phyloP scores from a whole-genome alignment of 2,888 invertebrate species.

The Blera fallax region DNA sequence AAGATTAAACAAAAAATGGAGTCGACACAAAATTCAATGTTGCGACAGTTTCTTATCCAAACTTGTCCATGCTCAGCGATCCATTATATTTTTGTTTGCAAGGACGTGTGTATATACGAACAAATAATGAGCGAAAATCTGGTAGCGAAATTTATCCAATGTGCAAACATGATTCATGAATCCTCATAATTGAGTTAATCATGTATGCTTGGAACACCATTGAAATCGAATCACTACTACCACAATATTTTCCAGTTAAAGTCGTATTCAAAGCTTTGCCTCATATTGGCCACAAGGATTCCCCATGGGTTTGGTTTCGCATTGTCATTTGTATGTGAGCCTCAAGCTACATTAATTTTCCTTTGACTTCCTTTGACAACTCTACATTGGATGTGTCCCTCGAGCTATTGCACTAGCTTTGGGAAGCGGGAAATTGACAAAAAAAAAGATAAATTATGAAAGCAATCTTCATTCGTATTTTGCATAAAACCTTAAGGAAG shows the following conservation, averaged over 20 bases:
- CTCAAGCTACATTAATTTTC: slow-evolving; percentile 11
- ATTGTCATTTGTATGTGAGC: background rate
- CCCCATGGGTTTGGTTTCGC: background rate
- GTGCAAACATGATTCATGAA: background rate
- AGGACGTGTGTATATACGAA: too few relatives aligned
- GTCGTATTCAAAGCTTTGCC: background rate
- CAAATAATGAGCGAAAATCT: too few relatives aligned
- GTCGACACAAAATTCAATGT: background rate
- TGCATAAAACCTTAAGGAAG: too few relatives aligned
- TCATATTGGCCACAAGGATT: background rate
- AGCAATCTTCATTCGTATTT: too few relatives aligned
- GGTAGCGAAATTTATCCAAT: background rate
- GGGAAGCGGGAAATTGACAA: background rate
- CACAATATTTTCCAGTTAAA: background rate
- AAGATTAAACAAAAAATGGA: background rate
- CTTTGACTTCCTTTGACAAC: background rate
- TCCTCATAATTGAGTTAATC: background rate
- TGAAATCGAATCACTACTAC: background rate
- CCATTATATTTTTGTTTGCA: too few relatives aligned
- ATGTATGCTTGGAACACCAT: background rate
- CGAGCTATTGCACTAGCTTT: background rate
- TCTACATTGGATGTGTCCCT: background rate
- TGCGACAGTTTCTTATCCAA: too few relatives aligned
- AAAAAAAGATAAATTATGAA: background rate
- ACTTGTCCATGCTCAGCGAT: too few relatives aligned